phyloP scores from a whole-genome alignment of 2,888 invertebrate species.

The Dolichomitus sp. region DNA sequence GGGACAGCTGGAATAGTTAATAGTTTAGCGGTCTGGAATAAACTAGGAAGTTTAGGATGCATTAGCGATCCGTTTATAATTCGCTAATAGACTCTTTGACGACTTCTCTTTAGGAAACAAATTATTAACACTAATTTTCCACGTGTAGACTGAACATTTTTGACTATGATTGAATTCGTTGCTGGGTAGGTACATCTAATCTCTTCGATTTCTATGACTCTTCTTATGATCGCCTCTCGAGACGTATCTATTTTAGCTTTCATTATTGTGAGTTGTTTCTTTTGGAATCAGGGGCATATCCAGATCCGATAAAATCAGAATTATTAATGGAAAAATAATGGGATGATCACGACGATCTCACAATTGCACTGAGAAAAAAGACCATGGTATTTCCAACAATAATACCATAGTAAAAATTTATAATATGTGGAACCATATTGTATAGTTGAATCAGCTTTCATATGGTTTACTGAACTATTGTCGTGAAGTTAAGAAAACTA shows the following conservation, averaged over 20 bases:
- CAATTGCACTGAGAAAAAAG: too few relatives aligned
- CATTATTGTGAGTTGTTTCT: background rate
- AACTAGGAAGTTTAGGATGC: conserved; percentile 48
- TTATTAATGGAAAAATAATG: too few relatives aligned
- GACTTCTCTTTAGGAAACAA: conserved; percentile 3
- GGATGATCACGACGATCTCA: too few relatives aligned
- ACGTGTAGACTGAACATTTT: background rate
- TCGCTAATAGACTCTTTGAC: background rate
- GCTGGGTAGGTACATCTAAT: conserved; percentile 29
- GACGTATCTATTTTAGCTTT: conserved; percentile 30
- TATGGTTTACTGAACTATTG: too few relatives aligned
- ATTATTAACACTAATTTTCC: background rate
- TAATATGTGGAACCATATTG: too few relatives aligned
- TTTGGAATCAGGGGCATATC: too few relatives aligned
- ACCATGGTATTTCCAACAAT: too few relatives aligned
- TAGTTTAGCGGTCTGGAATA: conserved; percentile 56
- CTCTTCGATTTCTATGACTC: conserved; percentile 39
- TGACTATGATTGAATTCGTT: background rate
- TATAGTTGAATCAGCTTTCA: too few relatives aligned
- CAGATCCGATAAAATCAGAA: too few relatives aligned
- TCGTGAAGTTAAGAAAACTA: too few relatives aligned
- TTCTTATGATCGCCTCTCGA: conserved; percentile 38
- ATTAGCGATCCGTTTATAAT: conserved; percentile 33
- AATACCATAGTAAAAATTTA: too few relatives aligned
- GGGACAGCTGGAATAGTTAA: conserved; percentile 49